Evolutionary conservation across 2,113 vertebrate species (phyloP), one percentile per base, ranked within the genome.

Genomic region (Salvelinus alpinus): DNA sequence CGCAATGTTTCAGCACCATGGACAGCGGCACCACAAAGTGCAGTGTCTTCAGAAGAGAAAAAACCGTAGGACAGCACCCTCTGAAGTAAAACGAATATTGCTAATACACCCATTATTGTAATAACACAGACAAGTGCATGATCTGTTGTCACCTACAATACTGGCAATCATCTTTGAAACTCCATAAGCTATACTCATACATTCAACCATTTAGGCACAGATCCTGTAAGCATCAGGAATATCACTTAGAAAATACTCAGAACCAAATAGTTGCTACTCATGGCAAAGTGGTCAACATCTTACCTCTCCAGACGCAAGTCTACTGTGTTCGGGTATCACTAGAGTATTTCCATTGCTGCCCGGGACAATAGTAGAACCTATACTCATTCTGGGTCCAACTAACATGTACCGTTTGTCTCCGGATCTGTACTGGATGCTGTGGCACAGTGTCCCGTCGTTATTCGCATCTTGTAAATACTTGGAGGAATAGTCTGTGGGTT

Each of bases 331-430:
- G 3, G 73, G 72, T 5, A 79, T 20, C 22, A 78, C 44, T 1
- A 79, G 70, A 8, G 77, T 82, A 54, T 82, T 82, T n/a, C 73
- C 80, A 48, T 82, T 72, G 5, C 80, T 82, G 0, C 80, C 76
- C 1, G 77, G 70, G 12, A 75, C 80, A 13, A 82, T 68, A n/a
- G 77, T 5, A 44, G 80, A 78, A 47, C 77, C 76, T 12, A 75
- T 75, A 72, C 76, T 82, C 70, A 64, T 74, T 54, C 76, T 74
- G 27, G 76, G 77, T 29, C 76, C 76, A 68, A 82, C 80, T 59
- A 82, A 34, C 80, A 82, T 75, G 38, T 74, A 82, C 13, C 72
- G 60, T 22, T 82, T 82, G 67, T 82, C 76, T 78, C 72, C 80
- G 25, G 76, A 74, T 72, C 76, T 65, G 80, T 82, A 82, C 48